Evolutionary conservation across 2,797 vertebrate species (phyloP), one percentile per base, ranked within the genome.

Genomic region (Bradypodion pumilum): DNA sequence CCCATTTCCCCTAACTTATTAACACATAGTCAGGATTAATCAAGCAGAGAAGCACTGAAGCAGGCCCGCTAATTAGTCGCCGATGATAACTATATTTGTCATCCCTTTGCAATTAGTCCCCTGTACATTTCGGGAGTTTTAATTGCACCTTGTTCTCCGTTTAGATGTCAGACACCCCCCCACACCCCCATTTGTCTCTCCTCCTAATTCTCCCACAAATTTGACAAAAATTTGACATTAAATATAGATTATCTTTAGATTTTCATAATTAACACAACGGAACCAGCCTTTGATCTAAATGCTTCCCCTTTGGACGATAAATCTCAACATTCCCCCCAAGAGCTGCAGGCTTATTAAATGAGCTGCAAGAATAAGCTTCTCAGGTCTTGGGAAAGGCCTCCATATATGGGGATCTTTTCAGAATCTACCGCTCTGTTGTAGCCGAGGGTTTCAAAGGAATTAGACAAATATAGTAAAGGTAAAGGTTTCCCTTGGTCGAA

Each of bases 21-120:
- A 96, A 90, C 95, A 96, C 92, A 94, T 91, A 92, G 94, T 92
- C 91, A 1, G 90, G 94, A 96, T 96, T 95, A 96, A 96, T 96
- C 95, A 96, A 91, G 94, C 88, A 23, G 91, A 91, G 91, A 93
- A 44, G 94, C 92, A 94, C 94, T 90, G 90, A 94, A 95, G 94
- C 91, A 89, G 93, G 92, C 91, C 93, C 91, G 13, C 94, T 96
- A 96, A 96, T 96, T 96, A 96, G 95, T 96, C 88, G 93, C 92
- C 88, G 91, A 93, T 95, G 96, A 95, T 95, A 96, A 96, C 95
- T 96, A 80, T 96, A 96, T 96, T 96, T 96, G 95, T 96, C 96
- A 96, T 95, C 93, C 94, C 92, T 92, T 94, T 94, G 90, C 95
- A 96, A 95, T 95, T 96, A 96, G 94, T 94, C 95, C 94, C 90